phyloP scores from a whole-genome alignment of 2,113 vertebrate species.

The Microcebus tavaratra region DNA sequence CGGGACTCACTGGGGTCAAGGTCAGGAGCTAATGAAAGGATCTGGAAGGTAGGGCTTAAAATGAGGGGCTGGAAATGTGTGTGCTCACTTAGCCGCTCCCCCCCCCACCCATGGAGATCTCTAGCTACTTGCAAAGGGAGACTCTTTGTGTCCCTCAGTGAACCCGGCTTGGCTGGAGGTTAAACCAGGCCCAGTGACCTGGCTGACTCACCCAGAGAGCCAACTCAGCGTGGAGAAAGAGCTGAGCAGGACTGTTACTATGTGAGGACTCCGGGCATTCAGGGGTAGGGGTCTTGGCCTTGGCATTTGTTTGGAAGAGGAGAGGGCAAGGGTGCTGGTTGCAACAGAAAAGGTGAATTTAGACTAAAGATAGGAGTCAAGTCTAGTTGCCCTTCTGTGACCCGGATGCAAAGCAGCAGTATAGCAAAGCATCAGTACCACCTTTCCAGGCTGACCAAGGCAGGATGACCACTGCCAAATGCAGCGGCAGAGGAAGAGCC shows the following conservation, averaged over 20 bases:
- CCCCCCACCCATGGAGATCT: not conserved
- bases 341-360: not conserved
- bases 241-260: not conserved
- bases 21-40: not conserved
- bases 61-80: not conserved
- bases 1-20: not conserved
- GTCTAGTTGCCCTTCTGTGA: not conserved
- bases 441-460: not conserved
- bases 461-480: not conserved
- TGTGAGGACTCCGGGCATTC: not conserved
- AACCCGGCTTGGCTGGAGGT: not conserved
- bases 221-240: not conserved
- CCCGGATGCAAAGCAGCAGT: not conserved
- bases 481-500: not conserved
- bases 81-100: too few relatives aligned
- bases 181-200: not conserved
- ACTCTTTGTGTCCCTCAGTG: not conserved
- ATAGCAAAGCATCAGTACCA: fast-evolving
- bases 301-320: not conserved
- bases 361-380: not conserved
- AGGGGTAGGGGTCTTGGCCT: not conserved
- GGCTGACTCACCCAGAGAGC: not conserved
- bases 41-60: not conserved
- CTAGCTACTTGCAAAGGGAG: not conserved
- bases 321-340: not conserved